Evolutionary conservation across 2,888 invertebrate species (phyloP).

Genomic region (Papilio gigon): DNA sequence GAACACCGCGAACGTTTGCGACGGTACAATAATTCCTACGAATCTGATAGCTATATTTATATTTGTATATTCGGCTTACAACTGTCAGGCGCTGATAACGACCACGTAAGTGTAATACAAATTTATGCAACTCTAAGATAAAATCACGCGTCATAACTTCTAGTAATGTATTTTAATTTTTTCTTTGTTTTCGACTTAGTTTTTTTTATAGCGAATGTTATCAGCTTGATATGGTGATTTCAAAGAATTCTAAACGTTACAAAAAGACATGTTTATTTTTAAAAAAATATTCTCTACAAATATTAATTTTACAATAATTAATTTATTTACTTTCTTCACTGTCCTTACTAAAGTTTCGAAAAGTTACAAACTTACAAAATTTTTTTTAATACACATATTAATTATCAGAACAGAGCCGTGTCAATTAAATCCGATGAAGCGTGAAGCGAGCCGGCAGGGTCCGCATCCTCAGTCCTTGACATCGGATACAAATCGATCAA

Average conservation of each 20-base stretch:
- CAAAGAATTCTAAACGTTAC: neutral
- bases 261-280: neutral
- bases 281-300: too few species aligned
- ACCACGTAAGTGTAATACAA: neutral
- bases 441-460: neutral
- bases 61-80: conserved; percentile 17
- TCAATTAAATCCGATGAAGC: conserved; percentile 9
- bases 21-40: neutral
- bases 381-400: neutral
- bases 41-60: conserved; percentile 5
- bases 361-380: neutral
- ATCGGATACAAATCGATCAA: neutral
- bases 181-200: conserved; percentile 10
- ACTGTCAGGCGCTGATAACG: conserved; percentile 14
- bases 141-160: neutral
- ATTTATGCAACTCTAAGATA: conserved; percentile 22
- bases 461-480: conserved; percentile 9
- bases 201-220: neutral
- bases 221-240: neutral
- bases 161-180: neutral
- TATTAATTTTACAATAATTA: too few species aligned
- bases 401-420: neutral
- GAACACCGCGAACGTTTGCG: too few species aligned
- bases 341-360: neutral
- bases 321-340: too few species aligned